phyloP scores from a whole-genome alignment of 2,113 vertebrate species.

The Brevimyrus niger region DNA sequence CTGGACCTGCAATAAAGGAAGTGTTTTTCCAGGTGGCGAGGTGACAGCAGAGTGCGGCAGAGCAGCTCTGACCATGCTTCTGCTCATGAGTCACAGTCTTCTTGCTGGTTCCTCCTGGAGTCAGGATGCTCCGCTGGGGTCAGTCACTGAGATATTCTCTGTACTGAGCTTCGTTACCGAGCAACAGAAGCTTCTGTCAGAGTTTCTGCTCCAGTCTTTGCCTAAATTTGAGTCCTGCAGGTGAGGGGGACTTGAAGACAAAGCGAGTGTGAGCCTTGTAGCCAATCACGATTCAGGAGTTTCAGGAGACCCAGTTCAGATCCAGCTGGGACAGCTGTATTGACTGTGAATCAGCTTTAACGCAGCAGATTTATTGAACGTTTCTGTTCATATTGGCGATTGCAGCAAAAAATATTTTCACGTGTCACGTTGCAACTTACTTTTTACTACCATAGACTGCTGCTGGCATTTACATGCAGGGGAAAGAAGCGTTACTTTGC shows the following conservation, averaged over 20 bases:
- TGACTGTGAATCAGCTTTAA: not conserved
- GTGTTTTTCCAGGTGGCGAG: not conserved
- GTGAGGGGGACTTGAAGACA: not conserved
- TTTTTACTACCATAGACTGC: not conserved
- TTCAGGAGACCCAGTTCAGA: not conserved
- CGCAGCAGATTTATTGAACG: not conserved
- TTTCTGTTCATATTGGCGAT: not conserved
- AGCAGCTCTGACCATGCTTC: not conserved
- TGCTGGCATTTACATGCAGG: not conserved
- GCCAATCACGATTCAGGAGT: not conserved
- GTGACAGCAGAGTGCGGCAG: not conserved
- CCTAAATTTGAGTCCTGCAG: not conserved
- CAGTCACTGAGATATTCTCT: not conserved
- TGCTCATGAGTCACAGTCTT: not conserved
- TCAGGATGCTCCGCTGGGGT: not conserved
- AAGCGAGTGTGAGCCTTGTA: not conserved
- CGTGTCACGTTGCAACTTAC: not conserved
- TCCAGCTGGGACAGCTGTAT: not conserved
- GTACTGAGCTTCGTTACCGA: not conserved
- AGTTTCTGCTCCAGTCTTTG: not conserved
- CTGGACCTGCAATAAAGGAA: not conserved
- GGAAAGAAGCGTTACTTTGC: not conserved
- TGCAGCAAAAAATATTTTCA: not conserved
- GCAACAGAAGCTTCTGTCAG: not conserved
- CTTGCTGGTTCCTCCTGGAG: not conserved